These are phyloP conservation scores for Pogoniulus pusillus DNA, from an alignment of 2,797 vertebrate species.

Conservation along the genomic window DNA sequence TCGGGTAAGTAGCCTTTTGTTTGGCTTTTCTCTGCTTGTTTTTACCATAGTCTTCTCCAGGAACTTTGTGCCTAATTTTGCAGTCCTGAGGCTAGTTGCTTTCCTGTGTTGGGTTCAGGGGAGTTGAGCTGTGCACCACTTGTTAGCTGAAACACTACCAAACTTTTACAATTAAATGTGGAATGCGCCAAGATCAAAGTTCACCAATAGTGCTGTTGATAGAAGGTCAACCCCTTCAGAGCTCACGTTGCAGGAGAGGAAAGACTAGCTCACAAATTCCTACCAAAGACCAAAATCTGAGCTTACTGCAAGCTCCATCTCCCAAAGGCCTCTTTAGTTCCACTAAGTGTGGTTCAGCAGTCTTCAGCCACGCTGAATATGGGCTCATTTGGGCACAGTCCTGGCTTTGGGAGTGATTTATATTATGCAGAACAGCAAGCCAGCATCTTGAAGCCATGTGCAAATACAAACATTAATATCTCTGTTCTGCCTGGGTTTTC, in stretches of 20 bases:
- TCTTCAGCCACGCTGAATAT: background rate
- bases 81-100: background rate
- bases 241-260: background rate
- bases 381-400: background rate
- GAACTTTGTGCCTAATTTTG: background rate
- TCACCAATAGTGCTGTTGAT: background rate
- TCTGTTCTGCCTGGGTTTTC: background rate
- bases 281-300: background rate
- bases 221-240: background rate
- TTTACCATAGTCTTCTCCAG: background rate
- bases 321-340: conserved; percentile 47
- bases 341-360: background rate
- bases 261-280: conserved; percentile 15
- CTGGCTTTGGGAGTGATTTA: conserved; percentile 15
- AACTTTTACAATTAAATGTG: background rate
- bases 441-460: conserved; percentile 56
- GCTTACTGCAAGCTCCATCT: background rate
- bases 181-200: background rate
- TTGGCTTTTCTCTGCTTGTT: background rate
- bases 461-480: background rate
- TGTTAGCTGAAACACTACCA: background rate
- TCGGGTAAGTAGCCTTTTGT: conserved; percentile 82
- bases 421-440: background rate
- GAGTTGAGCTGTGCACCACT: background rate
- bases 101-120: background rate